Evolutionary conservation across 2,797 vertebrate genomes (phyloP).

Genomic region (Momotus momota): DNA sequence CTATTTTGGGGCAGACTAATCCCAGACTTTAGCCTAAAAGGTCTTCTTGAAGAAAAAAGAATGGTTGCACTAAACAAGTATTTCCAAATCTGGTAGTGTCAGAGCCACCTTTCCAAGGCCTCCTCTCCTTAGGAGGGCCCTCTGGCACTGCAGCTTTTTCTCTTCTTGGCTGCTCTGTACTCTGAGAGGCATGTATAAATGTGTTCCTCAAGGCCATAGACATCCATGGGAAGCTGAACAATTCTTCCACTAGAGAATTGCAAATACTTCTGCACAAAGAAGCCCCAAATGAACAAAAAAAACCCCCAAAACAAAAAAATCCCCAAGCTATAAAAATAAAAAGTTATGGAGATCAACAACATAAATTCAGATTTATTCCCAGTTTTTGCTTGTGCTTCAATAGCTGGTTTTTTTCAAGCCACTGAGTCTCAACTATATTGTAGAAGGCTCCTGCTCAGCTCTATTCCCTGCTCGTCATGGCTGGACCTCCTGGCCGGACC

Average conservation of each 20-base stretch:
- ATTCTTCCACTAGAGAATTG: not conserved
- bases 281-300: not conserved
- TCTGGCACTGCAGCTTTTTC: not conserved
- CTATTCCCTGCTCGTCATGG: not conserved
- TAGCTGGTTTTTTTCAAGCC: not conserved
- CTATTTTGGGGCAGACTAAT: not conserved
- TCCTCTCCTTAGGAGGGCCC: not conserved
- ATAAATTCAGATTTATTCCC: not conserved
- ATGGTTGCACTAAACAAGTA: not conserved
- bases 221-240: not conserved
- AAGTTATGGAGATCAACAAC: not conserved
- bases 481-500: not conserved
- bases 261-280: not conserved
- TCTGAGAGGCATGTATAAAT: not conserved
- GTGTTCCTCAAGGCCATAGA: not conserved
- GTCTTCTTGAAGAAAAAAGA: not conserved
- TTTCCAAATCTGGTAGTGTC: not conserved
- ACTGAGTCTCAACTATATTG: not conserved
- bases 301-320: not conserved
- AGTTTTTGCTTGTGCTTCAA: not conserved
- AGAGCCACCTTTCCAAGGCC: not conserved
- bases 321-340: not conserved
- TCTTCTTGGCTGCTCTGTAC: not conserved
- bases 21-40: not conserved
- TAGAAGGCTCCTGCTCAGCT: not conserved